Base-by-base conservation (phyloP, 1,140 invertebrate species). In the Frieseomelitta varia region DNA sequence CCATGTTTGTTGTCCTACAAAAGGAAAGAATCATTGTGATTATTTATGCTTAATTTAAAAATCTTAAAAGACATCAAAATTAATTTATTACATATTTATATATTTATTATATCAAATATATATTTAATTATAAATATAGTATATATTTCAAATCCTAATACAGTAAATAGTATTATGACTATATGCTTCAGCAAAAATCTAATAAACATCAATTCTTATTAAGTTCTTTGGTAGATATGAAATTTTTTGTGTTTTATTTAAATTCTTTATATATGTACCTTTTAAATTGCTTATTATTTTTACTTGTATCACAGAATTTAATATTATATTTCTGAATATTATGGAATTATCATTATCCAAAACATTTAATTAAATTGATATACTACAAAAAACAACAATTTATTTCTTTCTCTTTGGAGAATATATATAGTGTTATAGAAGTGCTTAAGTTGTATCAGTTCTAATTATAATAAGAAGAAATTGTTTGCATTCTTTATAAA, bases 11-110 rank as follows among this genome's bases (percentile, higher is more conserved):
- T 90, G 93, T 93, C 91, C 94, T 94, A 90, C 91, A 90, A 86
- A 92, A 93, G 91, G 92, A 88, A 92, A 93, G 92, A 93, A 92
- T 92, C 90, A 92, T 92, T 92, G 92, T 91, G 30, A 68, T 95
- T 95, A 93, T 87, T 92, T 94, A 93, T 92, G 93, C 92, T 92
- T 93, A 89, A 92, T 92, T 88, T n/a, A n/a, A 90, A 90, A 92
- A 93, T 92, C 93, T 90, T 86, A 21, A 24, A 85, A 69, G 39
- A 0, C 39, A 34, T 39, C 19, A 89, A 87, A 19, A 47, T n/a
- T 15, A 53, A 27, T 76, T 8, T 55, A 11, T 34, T 55, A 27
- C 2, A 47, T 30, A 88, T 81, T 85, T 84, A 88, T 63, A 30
- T 39, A n/a, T n/a, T n/a, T n/a, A n/a, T n/a, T n/a, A n/a, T n/a